These are phyloP conservation scores for Scytalopus superciliaris DNA, from an alignment of 2,113 vertebrate genomes.

Conservation along the genomic window DNA sequence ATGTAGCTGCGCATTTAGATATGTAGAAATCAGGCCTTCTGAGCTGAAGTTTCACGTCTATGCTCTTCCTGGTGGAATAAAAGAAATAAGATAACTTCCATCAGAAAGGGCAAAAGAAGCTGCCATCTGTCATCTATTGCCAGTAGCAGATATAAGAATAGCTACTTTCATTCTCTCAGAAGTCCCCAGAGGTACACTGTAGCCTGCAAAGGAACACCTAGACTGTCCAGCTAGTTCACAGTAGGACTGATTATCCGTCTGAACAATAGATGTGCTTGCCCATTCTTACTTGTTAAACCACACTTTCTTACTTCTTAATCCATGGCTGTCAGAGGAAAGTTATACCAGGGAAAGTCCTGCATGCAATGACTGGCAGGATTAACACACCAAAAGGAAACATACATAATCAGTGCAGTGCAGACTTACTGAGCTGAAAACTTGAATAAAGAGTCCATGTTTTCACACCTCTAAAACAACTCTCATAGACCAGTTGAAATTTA, in stretches of 20 bases:
- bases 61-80: not conserved
- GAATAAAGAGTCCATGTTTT: not conserved
- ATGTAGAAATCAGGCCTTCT: not conserved
- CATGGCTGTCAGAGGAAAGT: not conserved
- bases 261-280: not conserved
- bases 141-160: not conserved
- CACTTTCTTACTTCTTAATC: not conserved
- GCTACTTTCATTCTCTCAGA: not conserved
- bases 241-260: not conserved
- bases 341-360: not conserved
- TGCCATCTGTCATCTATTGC: not conserved
- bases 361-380: not conserved
- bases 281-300: not conserved
- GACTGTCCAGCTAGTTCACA: not conserved
- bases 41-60: not conserved
- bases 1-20: not conserved
- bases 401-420: accelerated
- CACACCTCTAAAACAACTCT: not conserved
- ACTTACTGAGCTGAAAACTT: not conserved
- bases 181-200: not conserved
- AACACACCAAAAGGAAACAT: not conserved
- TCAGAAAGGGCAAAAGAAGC: not conserved
- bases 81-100: not conserved
- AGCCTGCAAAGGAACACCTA: not conserved
- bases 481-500: not conserved